Evolutionary conservation across 2,797 vertebrate species (phyloP), one percentile per base, ranked within the genome.

Genomic region (Danio choprae): DNA sequence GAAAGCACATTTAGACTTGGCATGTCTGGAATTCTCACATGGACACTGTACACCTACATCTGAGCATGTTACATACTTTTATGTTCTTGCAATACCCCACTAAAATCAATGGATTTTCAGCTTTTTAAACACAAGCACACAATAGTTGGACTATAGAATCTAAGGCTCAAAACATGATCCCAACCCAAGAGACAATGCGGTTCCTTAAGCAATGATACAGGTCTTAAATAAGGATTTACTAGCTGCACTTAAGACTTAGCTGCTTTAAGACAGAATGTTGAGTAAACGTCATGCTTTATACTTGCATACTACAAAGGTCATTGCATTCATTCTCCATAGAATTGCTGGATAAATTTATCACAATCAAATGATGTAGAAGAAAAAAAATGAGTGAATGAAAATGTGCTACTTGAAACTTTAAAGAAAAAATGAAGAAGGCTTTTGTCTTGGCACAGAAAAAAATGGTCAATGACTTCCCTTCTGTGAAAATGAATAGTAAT

Each of bases 331-430:
- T 38, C 13, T 50, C 67, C 13, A 69, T 16, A 29, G 8, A 69
- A 67, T 16, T 36, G 7, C 10, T 69, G 67, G 67, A 48, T 69
- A 40, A 69, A 70, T 40, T n/a, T 70, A 53, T 15, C 67, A 40
- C 15, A 10, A 56, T 56, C 55, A 22, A 20, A 11, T 22, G 8
- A 10, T 56, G 22, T 22, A 22, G 55, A 18, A 56, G 10, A 29
- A n/a, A n/a, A n/a, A n/a, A 11, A 46, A 51, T 56, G 11, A 11
- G 18, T 11, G 11, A 9, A 12, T 1, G 2, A 4, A 18, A 55
- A 10, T 55, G 55, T 20, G 4, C 53, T 10, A n/a, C 20, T 55
- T 55, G 53, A 55, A 18, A n/a, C 56, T 6, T 36, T 29, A 29
- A 22, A 29, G 9, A 3, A 7, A 59, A 13, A 51, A 16, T 16